Conservation (phyloP, 2,113 vertebrate species). For the Athene noctua region DNA sequence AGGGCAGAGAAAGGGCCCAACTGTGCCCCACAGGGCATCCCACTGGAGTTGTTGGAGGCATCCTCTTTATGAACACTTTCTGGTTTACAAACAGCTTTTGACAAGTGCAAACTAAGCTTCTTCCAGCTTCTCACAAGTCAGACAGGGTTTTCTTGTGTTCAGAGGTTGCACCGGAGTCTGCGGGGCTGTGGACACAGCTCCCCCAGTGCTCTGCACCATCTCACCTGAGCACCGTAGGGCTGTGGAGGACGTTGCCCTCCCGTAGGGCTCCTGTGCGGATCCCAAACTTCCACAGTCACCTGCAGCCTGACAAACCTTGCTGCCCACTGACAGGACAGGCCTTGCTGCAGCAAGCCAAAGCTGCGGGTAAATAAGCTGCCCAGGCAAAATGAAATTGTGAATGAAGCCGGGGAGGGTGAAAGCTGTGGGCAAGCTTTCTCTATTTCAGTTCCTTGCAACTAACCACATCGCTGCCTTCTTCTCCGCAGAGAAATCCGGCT, state of each 20-base stretch:
- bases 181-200: not conserved
- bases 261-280: not conserved
- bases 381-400: not conserved
- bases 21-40: no score
- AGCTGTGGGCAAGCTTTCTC: not conserved
- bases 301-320: not conserved
- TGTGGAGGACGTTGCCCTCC: not conserved
- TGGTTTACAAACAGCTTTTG: no score
- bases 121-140: not conserved
- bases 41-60: no score
- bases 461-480: not conserved
- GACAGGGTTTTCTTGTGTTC: not conserved
- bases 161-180: not conserved
- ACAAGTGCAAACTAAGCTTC: not conserved
- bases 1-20: no score
- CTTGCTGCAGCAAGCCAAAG: not conserved
- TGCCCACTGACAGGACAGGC: not conserved
- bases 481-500: slow-evolving; percentile 81
- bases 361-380: not conserved
- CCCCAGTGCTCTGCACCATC: not conserved
- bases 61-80: no score
- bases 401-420: not conserved
- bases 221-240: not conserved
- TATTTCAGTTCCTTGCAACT: not conserved
- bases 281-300: not conserved